These are phyloP conservation scores for Lutjanus argentimaculatus DNA, from an alignment of 2,797 vertebrate species.

Conservation along the genomic window DNA sequence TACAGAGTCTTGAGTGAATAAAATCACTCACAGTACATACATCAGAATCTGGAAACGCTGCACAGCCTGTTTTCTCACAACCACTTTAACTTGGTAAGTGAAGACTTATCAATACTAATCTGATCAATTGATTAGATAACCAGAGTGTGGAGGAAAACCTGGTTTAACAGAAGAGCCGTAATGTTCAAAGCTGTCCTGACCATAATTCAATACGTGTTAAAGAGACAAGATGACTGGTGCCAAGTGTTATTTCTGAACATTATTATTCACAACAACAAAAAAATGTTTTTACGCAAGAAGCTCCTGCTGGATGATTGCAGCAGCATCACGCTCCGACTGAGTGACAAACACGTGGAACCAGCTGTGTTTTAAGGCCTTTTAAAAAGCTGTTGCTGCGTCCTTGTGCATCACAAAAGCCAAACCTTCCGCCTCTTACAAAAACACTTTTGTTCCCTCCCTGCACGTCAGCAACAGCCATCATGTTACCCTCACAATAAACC, in stretches of 20 bases:
- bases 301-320: background rate
- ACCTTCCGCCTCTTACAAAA: background rate
- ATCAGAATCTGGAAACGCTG: background rate
- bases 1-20: too few relatives aligned
- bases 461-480: background rate
- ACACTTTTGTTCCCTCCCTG: constrained; percentile 3
- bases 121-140: constrained; percentile 21
- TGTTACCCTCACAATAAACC: constrained; percentile 7
- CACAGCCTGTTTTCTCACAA: background rate
- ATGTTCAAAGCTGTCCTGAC: background rate
- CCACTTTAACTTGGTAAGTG: background rate
- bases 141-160: constrained; percentile 5
- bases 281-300: background rate
- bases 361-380: background rate
- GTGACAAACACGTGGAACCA: constrained; percentile 22
- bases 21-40: background rate
- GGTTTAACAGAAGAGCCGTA: background rate
- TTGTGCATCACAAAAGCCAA: background rate
- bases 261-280: background rate
- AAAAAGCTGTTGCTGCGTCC: background rate
- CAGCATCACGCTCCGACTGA: constrained; percentile 7
- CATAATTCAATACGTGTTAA: background rate
- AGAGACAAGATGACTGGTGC: background rate
- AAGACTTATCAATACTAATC: constrained; percentile 33
- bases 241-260: background rate